phyloP scores from a whole-genome alignment of 1,140 invertebrate species.

The Euura saliciscinereae region DNA sequence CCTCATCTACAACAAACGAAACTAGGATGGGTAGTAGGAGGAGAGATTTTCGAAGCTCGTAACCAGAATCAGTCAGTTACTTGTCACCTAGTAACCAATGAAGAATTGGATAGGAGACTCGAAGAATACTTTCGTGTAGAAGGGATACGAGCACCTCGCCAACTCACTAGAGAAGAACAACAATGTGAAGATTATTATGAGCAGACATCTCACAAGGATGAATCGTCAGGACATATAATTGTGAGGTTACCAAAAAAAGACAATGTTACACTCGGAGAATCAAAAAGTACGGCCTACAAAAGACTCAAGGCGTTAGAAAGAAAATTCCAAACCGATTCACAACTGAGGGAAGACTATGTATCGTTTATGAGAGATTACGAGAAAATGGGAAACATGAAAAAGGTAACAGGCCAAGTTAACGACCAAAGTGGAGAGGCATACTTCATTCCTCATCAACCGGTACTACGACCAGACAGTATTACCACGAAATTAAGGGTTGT shows the following conservation, averaged over 20 bases:
- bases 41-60: too few species aligned
- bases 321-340: not conserved
- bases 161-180: too few species aligned
- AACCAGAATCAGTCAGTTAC: too few species aligned
- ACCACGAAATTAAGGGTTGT: slow-evolving; percentile 28
- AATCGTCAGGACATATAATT: not conserved
- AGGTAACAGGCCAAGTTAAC: not conserved
- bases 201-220: too few species aligned
- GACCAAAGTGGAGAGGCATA: not conserved
- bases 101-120: too few species aligned
- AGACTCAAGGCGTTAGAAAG: not conserved
- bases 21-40: too few species aligned
- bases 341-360: slow-evolving; percentile 11
- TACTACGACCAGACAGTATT: not conserved
- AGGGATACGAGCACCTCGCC: too few species aligned
- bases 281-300: not conserved
- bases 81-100: too few species aligned
- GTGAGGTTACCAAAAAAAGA: not conserved
- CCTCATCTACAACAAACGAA: too few species aligned
- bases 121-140: too few species aligned
- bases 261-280: not conserved
- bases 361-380: slow-evolving; percentile 42
- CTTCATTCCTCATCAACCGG: not conserved
- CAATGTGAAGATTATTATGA: too few species aligned
- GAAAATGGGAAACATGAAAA: slow-evolving; percentile 35